phyloP scores from a whole-genome alignment of 2,797 vertebrate species.

The Myripristis jacobus region DNA sequence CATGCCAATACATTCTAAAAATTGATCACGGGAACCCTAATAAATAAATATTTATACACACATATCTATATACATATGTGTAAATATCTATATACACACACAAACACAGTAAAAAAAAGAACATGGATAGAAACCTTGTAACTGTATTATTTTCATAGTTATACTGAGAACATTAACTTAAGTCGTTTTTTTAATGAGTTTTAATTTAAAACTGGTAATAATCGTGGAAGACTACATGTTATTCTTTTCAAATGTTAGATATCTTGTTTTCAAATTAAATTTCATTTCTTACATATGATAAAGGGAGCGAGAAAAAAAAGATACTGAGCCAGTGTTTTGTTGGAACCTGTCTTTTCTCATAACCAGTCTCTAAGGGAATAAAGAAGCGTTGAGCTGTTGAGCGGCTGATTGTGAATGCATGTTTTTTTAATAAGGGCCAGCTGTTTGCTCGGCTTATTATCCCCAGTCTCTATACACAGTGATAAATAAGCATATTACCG shows the following conservation, averaged over 20 bases:
- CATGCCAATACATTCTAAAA: too few species aligned
- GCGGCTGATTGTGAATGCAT: constrained; percentile 41
- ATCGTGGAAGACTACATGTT: background rate
- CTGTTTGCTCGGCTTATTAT: constrained; percentile 41
- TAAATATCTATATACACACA: too few species aligned
- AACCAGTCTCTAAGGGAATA: constrained; percentile 19
- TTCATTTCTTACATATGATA: background rate
- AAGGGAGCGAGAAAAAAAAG: constrained; percentile 21
- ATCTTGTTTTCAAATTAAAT: constrained; percentile 11
- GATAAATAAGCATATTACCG: constrained; percentile 54
- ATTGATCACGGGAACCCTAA: too few species aligned
- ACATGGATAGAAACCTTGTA: too few species aligned
- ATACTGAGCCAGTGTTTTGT: background rate
- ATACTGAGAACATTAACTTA: background rate
- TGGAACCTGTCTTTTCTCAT: constrained; percentile 32
- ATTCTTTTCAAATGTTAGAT: background rate
- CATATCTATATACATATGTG: too few species aligned
- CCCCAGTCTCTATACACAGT: constrained; percentile 32
- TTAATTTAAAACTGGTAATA: background rate
- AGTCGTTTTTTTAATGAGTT: constrained; percentile 7
- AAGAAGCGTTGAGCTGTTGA: constrained; percentile 27
- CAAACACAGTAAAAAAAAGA: too few species aligned
- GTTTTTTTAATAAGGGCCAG: constrained; percentile 57
- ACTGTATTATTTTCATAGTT: too few species aligned
- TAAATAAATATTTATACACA: too few species aligned